Base-by-base conservation (phyloP, 2,113 vertebrate species). In the Calonectris borealis region DNA sequence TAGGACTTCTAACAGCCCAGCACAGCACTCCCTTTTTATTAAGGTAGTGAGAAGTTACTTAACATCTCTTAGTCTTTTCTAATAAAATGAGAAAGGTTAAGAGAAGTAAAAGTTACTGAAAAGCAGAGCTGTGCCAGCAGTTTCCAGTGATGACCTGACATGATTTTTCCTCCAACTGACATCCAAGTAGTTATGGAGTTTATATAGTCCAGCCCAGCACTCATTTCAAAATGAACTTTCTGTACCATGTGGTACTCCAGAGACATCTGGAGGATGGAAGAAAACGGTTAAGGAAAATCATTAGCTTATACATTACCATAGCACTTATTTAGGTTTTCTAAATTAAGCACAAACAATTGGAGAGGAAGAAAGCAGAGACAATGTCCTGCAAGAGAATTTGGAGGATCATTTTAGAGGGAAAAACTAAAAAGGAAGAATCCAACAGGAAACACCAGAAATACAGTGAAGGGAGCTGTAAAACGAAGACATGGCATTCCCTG, bases 211-310 rank as follows among this genome's bases (percentile, higher is more conserved):
- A 93, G 36, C 18, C 36, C 52, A 61, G 52, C 10, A 87, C 24
- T 82, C 18, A 79, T 65, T 93, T 87, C 18, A 94, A 94, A 94
- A 94, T 65, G 21, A 86, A 61, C 32, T 91, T 93, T 91, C 78
- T 87, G 49, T 87, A 91, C 49, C 51, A 57, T 69, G 31, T 49
- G 9, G 31, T 76, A 76, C 57, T 76, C 64, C 44, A 95, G 57
- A 93, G 52, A 77, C 27, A 75, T 87, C 57, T 79, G 49, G 44
- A 93, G 34, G 58, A 70, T 85, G 46, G 73, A 95, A 91, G 75
- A 87, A 94, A 93, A 94, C 1, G 3, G 40, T 76, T 94, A 94
- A 91, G 62, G 78, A 82, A 94, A 95, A 91, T 76, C 31, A 82
- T 55, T 69, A 85, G 21, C 16, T 49, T 96, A 65, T 19, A 38